A percentile compares a stretch with the other conserved stretches of the same genome.
These are phyloP conservation scores for Oscheius myriophilus DNA, from an alignment of 2,888 invertebrate genomes.

Conservation along the genomic window DNA sequence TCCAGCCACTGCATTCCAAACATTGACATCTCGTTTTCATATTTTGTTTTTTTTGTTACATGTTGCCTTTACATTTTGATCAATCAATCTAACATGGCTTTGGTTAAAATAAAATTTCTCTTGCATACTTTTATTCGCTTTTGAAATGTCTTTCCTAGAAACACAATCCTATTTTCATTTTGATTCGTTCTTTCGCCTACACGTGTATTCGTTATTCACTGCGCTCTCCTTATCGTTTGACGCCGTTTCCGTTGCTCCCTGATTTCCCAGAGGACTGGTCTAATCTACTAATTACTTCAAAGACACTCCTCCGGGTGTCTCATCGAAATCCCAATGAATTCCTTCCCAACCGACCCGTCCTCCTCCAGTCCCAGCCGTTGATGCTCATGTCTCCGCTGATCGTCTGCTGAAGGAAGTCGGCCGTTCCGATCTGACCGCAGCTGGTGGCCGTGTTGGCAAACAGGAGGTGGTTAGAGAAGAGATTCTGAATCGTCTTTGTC, in stretches of 20 bases:
- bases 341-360: slow-evolving; percentile 37
- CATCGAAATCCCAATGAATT: too few relatives aligned
- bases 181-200: too few relatives aligned
- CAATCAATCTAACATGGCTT: too few relatives aligned
- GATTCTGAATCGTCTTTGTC: slow-evolving; percentile 3
- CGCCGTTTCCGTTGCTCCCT: not conserved
- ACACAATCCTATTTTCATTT: too few relatives aligned
- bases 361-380: slow-evolving; percentile 47
- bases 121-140: too few relatives aligned
- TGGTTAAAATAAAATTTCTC: too few relatives aligned
- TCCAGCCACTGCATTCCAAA: too few relatives aligned
- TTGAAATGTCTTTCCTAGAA: too few relatives aligned
- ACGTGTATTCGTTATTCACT: too few relatives aligned
- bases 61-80: too few relatives aligned
- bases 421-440: slow-evolving; percentile 41
- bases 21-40: too few relatives aligned
- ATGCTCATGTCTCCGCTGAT: slow-evolving; percentile 43
- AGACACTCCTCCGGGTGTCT: not conserved
- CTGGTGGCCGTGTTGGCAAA: slow-evolving; percentile 44
- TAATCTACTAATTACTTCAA: slow-evolving; percentile 28
- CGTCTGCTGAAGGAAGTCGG: slow-evolving; percentile 45
- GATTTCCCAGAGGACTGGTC: slow-evolving; percentile 26
- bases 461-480: slow-evolving; percentile 43
- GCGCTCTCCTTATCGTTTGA: not conserved
- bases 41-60: too few relatives aligned